Evolutionary conservation across 2,797 vertebrate species (phyloP).

Genomic region (Melanotaenia boesemani): DNA sequence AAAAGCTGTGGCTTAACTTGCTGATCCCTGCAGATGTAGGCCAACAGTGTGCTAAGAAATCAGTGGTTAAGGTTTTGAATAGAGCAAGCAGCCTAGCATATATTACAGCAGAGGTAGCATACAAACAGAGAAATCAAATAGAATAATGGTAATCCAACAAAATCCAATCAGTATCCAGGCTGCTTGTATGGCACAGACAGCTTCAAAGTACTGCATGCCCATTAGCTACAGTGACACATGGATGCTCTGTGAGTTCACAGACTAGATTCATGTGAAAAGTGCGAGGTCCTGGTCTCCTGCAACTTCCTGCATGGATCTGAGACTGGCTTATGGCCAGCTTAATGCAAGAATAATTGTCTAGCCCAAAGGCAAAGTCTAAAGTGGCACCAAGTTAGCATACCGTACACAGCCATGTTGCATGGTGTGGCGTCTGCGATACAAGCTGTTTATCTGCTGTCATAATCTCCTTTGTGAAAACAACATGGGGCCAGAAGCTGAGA

Average conservation of each 20-base stretch:
- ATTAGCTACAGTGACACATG: slow-evolving; percentile 47
- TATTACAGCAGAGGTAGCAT: slow-evolving; percentile 29
- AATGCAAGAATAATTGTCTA: slow-evolving; percentile 34
- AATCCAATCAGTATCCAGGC: slow-evolving; percentile 67
- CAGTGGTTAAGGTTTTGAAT: slow-evolving; percentile 35
- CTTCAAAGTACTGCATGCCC: slow-evolving; percentile 32
- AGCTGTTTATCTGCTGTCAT: slow-evolving; percentile 70
- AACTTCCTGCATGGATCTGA: slow-evolving; percentile 37
- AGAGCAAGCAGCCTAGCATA: not conserved
- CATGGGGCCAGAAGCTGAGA: slow-evolving; percentile 12
- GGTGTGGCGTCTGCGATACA: slow-evolving; percentile 38
- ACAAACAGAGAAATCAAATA: slow-evolving; percentile 63
- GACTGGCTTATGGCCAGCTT: slow-evolving; percentile 32
- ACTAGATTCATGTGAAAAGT: slow-evolving; percentile 51
- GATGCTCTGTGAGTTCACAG: slow-evolving; percentile 41
- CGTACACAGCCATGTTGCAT: slow-evolving; percentile 34
- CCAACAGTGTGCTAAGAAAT: slow-evolving; percentile 41
- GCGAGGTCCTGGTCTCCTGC: slow-evolving; percentile 40
- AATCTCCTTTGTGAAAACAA: slow-evolving; percentile 51
- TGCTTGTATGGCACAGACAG: slow-evolving; percentile 50
- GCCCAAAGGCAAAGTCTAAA: slow-evolving; percentile 46
- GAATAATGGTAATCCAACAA: slow-evolving; percentile 54
- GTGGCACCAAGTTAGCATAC: slow-evolving; percentile 28
- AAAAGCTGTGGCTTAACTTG: slow-evolving; percentile 78
- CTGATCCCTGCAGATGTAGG: slow-evolving; percentile 80